Evolutionary conservation across 1,140 invertebrate species (phyloP).

Genomic region (Heterodera schachtii): DNA sequence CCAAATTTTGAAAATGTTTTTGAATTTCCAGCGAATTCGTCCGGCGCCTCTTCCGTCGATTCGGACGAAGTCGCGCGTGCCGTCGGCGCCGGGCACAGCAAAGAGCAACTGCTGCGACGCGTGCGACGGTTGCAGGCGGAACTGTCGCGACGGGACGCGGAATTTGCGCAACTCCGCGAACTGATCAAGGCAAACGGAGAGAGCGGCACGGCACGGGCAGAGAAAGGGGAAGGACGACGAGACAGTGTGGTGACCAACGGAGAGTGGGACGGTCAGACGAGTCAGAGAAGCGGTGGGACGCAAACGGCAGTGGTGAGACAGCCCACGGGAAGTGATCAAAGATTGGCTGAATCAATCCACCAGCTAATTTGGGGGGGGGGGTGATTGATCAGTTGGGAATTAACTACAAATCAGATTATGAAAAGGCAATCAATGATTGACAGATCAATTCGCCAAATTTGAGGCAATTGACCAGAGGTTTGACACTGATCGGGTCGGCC

Average conservation of each 20-base stretch:
- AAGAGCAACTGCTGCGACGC: conserved; percentile 38
- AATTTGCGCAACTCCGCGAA: conserved; percentile 31
- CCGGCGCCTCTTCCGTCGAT: conserved; percentile 5
- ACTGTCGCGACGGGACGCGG: conserved; percentile 36
- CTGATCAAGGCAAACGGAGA: conserved; percentile 12
- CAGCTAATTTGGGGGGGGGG: too few relatives aligned
- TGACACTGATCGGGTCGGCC: too few relatives aligned
- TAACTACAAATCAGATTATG: too few relatives aligned
- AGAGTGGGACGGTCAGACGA: background rate
- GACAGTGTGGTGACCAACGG: background rate
- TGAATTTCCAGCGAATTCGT: background rate
- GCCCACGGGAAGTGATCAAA: too few relatives aligned
- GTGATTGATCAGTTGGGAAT: too few relatives aligned
- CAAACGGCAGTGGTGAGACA: too few relatives aligned
- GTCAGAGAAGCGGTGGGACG: too few relatives aligned
- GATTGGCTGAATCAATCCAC: too few relatives aligned
- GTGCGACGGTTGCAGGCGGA: conserved; percentile 42
- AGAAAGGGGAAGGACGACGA: background rate
- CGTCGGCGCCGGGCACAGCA: background rate
- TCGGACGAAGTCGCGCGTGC: background rate
- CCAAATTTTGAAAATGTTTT: too few relatives aligned
- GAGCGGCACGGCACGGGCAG: background rate
- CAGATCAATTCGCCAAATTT: too few relatives aligned
- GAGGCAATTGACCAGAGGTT: too few relatives aligned
- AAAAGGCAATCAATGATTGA: too few relatives aligned